These are phyloP conservation scores for Parauchenoglanis ngamensis DNA, from an alignment of 2,797 vertebrate species.

Conservation along the genomic window DNA sequence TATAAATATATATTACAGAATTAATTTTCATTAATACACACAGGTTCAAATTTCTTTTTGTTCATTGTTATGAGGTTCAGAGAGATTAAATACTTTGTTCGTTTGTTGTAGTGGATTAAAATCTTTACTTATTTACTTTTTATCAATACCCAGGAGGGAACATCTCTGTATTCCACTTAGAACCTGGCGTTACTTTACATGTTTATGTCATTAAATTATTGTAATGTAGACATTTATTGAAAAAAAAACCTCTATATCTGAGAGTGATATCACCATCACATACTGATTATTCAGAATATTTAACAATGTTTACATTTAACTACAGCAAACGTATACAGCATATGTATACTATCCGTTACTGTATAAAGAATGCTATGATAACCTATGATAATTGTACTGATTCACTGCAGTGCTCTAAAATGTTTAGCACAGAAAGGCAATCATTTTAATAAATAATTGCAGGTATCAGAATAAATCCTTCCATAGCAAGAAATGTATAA, in stretches of 20 bases:
- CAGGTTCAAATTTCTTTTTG: neutral
- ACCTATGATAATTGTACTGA: neutral
- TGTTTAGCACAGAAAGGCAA: neutral
- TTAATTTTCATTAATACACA: neutral
- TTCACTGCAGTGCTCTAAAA: neutral
- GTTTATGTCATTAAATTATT: neutral
- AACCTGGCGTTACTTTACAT: neutral
- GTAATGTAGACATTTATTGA: neutral
- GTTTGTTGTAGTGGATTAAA: neutral
- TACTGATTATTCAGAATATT: neutral
- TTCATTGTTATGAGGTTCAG: neutral
- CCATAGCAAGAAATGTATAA: neutral
- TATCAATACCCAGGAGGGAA: neutral
- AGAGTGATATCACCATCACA: neutral
- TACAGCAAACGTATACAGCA: neutral
- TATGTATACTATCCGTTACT: neutral
- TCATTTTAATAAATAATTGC: neutral
- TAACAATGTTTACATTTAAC: slow-evolving; percentile 7
- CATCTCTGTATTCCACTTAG: neutral
- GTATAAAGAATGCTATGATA: neutral
- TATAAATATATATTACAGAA: neutral
- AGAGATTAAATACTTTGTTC: neutral
- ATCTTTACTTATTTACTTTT: neutral
- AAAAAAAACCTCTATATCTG: neutral
- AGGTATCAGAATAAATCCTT: neutral